Percentiles rank a stretch among this genome's conserved stretches.
Evolutionary conservation across 2,888 invertebrate genomes (phyloP).

Genomic region (Eucera pruinosa): DNA sequence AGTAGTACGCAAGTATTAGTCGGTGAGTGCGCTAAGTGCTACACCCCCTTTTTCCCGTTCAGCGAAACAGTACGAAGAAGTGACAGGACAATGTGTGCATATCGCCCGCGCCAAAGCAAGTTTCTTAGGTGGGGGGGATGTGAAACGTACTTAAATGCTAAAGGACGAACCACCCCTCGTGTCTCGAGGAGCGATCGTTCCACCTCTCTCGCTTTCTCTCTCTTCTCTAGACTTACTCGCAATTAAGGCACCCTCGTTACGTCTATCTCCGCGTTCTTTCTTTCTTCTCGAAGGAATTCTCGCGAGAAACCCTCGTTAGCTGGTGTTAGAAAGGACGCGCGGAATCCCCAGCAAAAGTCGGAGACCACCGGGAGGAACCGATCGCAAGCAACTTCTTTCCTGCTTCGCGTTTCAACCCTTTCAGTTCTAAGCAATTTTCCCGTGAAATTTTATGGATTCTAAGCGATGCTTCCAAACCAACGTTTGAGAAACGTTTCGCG

Average conservation of each 20-base stretch:
- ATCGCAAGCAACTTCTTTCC: no score
- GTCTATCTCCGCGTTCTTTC: conserved; percentile 56
- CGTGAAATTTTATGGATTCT: no score
- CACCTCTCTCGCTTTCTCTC: conserved; percentile 27
- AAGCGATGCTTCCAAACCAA: no score
- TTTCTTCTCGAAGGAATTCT: conserved; percentile 46
- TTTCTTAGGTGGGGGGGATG: conserved; percentile 72
- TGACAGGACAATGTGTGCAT: conserved; percentile 72
- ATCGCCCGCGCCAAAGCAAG: conserved; percentile 83
- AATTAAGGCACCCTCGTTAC: conserved; percentile 67
- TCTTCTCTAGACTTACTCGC: conserved; percentile 63
- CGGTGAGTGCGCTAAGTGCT: conserved; percentile 68
- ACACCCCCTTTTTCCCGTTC: conserved; percentile 62
- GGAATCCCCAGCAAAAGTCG: conserved; percentile 46
- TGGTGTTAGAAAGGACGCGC: conserved; percentile 52
- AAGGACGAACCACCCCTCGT: conserved; percentile 70
- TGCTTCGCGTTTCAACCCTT: no score
- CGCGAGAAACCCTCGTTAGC: conserved; percentile 57
- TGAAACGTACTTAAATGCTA: conserved; percentile 74
- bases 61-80: conserved; percentile 71
- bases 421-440: no score
- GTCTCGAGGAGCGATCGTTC: conserved; percentile 68
- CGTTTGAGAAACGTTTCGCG: no score
- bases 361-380: conserved; percentile 40
- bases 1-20: conserved; percentile 71